Evolutionary conservation across 2,888 invertebrate genomes (phyloP).

Genomic region (Limenitis camilla): DNA sequence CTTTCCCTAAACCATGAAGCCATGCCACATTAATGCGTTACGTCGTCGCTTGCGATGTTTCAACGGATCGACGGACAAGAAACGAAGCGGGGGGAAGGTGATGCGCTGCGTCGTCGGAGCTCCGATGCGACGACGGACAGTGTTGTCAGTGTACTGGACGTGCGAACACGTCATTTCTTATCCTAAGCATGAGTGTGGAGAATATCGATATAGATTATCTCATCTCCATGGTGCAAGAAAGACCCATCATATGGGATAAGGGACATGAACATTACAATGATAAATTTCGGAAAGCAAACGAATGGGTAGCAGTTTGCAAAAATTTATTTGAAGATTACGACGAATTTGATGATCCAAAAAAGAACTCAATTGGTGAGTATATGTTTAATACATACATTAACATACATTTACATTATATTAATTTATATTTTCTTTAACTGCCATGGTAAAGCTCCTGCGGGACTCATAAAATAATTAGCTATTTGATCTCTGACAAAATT

Average conservation of each 20-base stretch:
- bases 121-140: constrained; percentile 17
- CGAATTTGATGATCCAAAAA: too few relatives aligned
- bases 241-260: constrained; percentile 18
- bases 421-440: too few relatives aligned
- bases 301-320: too few relatives aligned
- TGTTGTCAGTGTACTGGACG: constrained; percentile 5
- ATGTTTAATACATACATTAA: too few relatives aligned
- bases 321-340: too few relatives aligned
- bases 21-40: constrained; percentile 13
- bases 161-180: neutral
- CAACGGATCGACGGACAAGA: constrained; percentile 13
- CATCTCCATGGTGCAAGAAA: constrained; percentile 26
- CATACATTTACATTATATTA: too few relatives aligned
- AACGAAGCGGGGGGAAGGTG: constrained; percentile 15
- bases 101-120: constrained; percentile 18
- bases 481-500: too few relatives aligned
- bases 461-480: too few relatives aligned
- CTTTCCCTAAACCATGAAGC: constrained; percentile 7
- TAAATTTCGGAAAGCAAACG: too few relatives aligned
- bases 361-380: too few relatives aligned
- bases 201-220: constrained; percentile 29
- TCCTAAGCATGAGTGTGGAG: constrained; percentile 28
- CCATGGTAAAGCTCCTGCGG: too few relatives aligned
- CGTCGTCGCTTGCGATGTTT: constrained; percentile 14
- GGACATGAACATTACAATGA: neutral